Conservation (phyloP, 2,888 invertebrate species). For the Thymelicus sylvestris region DNA sequence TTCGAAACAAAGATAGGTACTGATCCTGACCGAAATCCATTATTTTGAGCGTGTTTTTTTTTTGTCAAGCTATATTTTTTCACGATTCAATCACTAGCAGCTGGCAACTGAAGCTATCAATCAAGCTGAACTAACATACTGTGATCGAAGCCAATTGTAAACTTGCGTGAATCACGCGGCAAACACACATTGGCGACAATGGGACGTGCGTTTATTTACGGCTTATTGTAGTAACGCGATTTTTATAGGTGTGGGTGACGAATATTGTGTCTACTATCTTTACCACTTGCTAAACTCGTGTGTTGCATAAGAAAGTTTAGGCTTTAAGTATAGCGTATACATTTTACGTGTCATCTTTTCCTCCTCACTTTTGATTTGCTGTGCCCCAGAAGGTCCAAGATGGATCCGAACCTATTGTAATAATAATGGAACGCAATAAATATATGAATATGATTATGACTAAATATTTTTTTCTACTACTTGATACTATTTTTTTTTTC, state of each 20-base stretch:
- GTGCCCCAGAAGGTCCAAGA: no score
- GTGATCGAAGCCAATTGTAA: slow-evolving; percentile 13
- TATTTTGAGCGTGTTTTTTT: not conserved
- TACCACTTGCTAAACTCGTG: no score
- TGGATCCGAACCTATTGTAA: no score
- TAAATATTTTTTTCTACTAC: no score
- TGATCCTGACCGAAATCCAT: not conserved
- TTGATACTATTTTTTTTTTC: no score
- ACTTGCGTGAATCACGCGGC: slow-evolving; percentile 13
- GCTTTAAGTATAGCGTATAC: no score
- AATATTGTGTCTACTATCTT: no score
- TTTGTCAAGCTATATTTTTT: slow-evolving; percentile 11
- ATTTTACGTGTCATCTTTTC: no score
- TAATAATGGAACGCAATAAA: no score
- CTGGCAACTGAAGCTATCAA: slow-evolving; percentile 15
- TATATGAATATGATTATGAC: no score
- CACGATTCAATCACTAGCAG: slow-evolving; percentile 12
- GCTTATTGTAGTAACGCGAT: not conserved
- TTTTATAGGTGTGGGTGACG: not conserved
- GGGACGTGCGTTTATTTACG: slow-evolving; percentile 8
- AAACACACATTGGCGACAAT: slow-evolving; percentile 9
- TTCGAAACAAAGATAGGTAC: not conserved
- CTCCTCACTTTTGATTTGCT: no score
- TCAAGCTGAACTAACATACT: slow-evolving; percentile 13
- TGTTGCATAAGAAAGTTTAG: no score